Percentiles rank a stretch among this genome's conserved stretches.
These are phyloP conservation scores for Julus scandinavius DNA, from an alignment of 2,888 invertebrate species.

Conservation along the genomic window DNA sequence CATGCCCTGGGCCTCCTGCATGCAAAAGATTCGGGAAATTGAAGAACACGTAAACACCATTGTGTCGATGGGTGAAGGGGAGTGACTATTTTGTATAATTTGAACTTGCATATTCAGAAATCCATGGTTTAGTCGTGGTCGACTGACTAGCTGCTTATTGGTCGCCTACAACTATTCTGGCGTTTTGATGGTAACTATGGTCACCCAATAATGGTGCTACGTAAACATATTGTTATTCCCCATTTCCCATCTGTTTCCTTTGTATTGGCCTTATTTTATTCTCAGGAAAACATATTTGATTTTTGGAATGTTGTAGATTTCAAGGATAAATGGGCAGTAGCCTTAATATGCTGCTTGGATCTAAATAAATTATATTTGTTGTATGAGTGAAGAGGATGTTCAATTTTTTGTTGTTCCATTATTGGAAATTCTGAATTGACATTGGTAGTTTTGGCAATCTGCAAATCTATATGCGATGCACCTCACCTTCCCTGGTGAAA, in stretches of 20 bases:
- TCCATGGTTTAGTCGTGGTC: background rate
- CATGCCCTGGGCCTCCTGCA: background rate
- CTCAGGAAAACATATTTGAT: background rate
- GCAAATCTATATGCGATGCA: no score
- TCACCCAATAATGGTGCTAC: background rate
- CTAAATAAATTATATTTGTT: no score
- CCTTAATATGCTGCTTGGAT: no score
- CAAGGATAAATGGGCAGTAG: no score
- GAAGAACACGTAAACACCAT: conserved; percentile 17
- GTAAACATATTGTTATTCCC: background rate
- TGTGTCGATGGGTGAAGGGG: background rate
- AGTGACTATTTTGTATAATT: background rate
- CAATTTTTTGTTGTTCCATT: no score
- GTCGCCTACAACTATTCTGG: background rate
- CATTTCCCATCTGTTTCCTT: background rate
- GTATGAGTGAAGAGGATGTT: no score
- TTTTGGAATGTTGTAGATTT: background rate
- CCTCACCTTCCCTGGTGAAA: no score
- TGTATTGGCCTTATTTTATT: background rate
- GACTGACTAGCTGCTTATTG: background rate
- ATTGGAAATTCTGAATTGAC: no score
- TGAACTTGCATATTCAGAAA: background rate
- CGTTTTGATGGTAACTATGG: conserved; percentile 17
- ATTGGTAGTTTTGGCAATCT: no score
- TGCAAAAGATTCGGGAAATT: background rate